A percentile compares a stretch with the other conserved stretches of the same genome.
These are phyloP conservation scores for Caradrina clavipalpis DNA, from an alignment of 2,888 invertebrate species.

Conservation along the genomic window DNA sequence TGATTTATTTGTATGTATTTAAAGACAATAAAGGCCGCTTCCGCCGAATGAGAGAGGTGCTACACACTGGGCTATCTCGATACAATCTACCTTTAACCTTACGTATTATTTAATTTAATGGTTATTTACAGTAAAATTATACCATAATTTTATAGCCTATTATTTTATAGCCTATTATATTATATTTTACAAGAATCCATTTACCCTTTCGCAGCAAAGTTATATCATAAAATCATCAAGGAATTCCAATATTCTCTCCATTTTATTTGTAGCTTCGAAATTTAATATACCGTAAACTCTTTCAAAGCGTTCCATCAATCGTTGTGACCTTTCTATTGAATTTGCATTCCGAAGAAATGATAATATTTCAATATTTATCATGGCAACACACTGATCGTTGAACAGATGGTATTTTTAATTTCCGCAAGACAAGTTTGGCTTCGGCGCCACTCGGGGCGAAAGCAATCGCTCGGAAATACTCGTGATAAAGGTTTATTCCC, in stretches of 20 bases:
- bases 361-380: slow-evolving; percentile 60
- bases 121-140: no score
- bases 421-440: slow-evolving; percentile 53
- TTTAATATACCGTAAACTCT: slow-evolving; percentile 38
- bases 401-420: slow-evolving; percentile 67
- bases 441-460: slow-evolving; percentile 39
- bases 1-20: no score
- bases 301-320: slow-evolving; percentile 41
- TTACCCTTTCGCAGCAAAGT: neutral
- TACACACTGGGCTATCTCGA: no score
- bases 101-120: no score
- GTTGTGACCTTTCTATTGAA: slow-evolving; percentile 46
- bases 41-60: no score
- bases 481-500: slow-evolving; percentile 66
- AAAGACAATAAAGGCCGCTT: no score
- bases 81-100: no score
- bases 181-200: neutral
- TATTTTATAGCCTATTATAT: neutral
- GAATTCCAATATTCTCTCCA: slow-evolving; percentile 6
- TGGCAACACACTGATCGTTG: slow-evolving; percentile 53
- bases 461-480: slow-evolving; percentile 64
- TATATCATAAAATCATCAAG: slow-evolving; percentile 2
- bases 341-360: slow-evolving; percentile 43
- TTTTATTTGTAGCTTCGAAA: slow-evolving; percentile 6
- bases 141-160: neutral